Evolutionary conservation across 2,888 invertebrate species (phyloP).

Genomic region (Allygus modestus): DNA sequence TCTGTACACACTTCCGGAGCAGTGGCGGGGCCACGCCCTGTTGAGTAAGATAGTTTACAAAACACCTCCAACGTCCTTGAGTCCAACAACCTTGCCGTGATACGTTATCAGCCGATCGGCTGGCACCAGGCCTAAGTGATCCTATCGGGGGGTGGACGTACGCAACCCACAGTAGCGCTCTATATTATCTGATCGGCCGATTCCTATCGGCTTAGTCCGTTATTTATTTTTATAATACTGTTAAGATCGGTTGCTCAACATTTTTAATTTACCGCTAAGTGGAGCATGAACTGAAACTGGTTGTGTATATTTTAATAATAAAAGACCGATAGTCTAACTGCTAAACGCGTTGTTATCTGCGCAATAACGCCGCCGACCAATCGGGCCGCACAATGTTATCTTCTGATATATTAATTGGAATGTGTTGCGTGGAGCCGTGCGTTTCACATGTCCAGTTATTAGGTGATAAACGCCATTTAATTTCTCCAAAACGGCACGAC

Average conservation of each 20-base stretch:
- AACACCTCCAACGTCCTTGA: slow-evolving; percentile 49
- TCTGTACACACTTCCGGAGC: slow-evolving; percentile 24
- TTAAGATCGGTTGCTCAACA: slow-evolving; percentile 52
- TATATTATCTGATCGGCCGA: slow-evolving; percentile 32
- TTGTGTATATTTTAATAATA: slow-evolving; percentile 44
- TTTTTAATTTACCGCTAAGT: slow-evolving; percentile 54
- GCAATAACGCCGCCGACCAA: slow-evolving; percentile 6
- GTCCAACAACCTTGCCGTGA: slow-evolving; percentile 51
- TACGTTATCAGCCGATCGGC: slow-evolving; percentile 41
- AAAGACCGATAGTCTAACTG: slow-evolving; percentile 31
- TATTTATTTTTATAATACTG: slow-evolving; percentile 58
- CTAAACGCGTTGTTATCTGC: slow-evolving; percentile 44
- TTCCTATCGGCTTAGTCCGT: slow-evolving; percentile 49
- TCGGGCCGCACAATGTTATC: slow-evolving; percentile 43
- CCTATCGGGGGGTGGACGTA: slow-evolving; percentile 22
- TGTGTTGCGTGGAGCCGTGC: slow-evolving; percentile 10
- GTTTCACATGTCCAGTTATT: slow-evolving; percentile 2
- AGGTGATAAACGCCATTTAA: slow-evolving; percentile 18
- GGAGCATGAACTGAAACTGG: slow-evolving; percentile 49
- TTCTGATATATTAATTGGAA: slow-evolving; percentile 27
- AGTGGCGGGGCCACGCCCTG: slow-evolving; percentile 28
- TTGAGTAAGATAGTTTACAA: slow-evolving; percentile 39
- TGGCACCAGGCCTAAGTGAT: slow-evolving; percentile 32
- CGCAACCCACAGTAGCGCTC: slow-evolving; percentile 11
- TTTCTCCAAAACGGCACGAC: slow-evolving; percentile 3